phyloP scores from a whole-genome alignment of 2,888 invertebrate species.

The Caenorhabditis imperialis region DNA sequence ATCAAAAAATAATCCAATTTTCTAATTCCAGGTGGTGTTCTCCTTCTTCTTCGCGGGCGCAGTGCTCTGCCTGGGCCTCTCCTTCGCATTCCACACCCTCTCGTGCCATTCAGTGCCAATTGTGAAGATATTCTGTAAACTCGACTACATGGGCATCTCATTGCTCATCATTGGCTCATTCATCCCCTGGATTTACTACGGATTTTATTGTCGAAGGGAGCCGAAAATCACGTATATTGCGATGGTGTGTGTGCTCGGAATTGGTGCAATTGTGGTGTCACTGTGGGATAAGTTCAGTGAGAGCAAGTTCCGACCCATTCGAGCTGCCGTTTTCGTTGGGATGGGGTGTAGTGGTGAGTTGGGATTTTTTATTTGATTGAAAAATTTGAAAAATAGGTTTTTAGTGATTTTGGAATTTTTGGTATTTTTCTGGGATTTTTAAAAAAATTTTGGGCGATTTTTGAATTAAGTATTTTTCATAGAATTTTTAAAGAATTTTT shows the following conservation, averaged over 20 bases:
- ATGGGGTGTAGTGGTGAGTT: constrained; percentile 75
- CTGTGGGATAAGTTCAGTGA: constrained; percentile 98
- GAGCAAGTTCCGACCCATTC: constrained; percentile 89
- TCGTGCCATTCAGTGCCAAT: constrained; percentile 98
- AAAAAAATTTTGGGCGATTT: no score
- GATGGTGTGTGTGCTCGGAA: constrained; percentile 63
- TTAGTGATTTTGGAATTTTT: no score
- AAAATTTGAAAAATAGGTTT: background rate
- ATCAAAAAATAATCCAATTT: constrained; percentile 79
- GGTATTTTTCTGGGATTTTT: no score
- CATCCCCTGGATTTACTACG: constrained; percentile 99
- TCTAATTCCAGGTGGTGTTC: constrained; percentile 82
- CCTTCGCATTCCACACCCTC: constrained; percentile 96
- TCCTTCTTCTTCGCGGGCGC: constrained; percentile 96
- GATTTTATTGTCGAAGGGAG: constrained; percentile 88
- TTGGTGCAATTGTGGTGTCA: constrained; percentile 87
- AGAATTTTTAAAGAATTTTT: no score
- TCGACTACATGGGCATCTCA: constrained; percentile 99
- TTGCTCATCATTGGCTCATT: constrained; percentile 98
- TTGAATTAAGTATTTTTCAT: no score
- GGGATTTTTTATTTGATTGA: background rate
- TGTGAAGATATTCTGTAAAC: constrained; percentile 95
- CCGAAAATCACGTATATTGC: constrained; percentile 83
- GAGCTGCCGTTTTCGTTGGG: constrained; percentile 94
- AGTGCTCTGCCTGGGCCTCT: constrained; percentile 94